phyloP scores from a whole-genome alignment of 92 coral and sea anemone species.

The Pocillopora grandis region DNA sequence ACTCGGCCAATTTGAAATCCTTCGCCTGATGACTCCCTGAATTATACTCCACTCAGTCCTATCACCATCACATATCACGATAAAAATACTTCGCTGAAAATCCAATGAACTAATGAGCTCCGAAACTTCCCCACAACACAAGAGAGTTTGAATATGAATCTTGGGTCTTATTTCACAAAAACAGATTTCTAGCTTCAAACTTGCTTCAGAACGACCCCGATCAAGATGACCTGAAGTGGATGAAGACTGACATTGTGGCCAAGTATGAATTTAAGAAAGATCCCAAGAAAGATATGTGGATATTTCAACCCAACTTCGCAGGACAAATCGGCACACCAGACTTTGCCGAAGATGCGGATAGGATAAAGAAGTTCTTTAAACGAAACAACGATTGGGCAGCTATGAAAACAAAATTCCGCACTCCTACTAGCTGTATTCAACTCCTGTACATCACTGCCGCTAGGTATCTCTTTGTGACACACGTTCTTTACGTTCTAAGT shows the following conservation, averaged over 20 bases:
- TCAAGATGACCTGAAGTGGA: constrained; percentile 49
- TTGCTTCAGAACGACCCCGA: background rate
- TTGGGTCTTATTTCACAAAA: no score
- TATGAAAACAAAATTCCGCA: constrained; percentile 38
- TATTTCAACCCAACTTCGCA: constrained; percentile 48
- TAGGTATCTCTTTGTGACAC: no score
- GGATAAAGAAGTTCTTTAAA: constrained; percentile 50
- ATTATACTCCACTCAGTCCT: no score
- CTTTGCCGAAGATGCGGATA: constrained; percentile 27
- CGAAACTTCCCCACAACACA: no score
- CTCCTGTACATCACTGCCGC: background rate
- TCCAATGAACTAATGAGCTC: no score
- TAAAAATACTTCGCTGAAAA: no score
- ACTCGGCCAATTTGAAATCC: no score
- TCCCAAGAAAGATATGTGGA: constrained; percentile 28
- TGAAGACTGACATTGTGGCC: constrained; percentile 58
- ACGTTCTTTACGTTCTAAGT: no score
- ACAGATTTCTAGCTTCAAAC: constrained; percentile 12
- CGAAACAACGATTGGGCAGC: constrained; percentile 58
- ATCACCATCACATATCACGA: no score
- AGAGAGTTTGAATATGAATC: no score
- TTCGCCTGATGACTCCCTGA: no score
- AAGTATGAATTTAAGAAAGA: constrained; percentile 49
- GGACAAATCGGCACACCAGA: constrained; percentile 34
- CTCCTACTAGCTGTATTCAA: constrained; percentile 31